Base-by-base conservation (phyloP, 2,113 vertebrate species). In the Ptilonorhynchus violaceus region DNA sequence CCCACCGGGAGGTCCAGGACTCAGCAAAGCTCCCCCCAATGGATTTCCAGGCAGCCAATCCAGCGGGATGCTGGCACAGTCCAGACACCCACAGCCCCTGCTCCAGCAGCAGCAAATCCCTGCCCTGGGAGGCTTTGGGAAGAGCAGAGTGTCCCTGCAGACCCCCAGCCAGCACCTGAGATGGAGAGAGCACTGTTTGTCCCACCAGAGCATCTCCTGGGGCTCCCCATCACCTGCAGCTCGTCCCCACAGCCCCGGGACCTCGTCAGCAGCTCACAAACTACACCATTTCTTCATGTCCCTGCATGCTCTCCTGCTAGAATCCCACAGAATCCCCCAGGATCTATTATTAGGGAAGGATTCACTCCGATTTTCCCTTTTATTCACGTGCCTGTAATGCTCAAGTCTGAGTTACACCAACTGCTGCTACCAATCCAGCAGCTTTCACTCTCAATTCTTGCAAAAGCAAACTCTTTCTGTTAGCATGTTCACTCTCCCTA, bases 281-380 rank as follows among this genome's bases (percentile, higher is more conserved):
- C 31, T 47, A 10, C 47, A 3, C 2, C 78, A 31, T 0, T 14
- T 28, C 72, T 2, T 6, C 6, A 0, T 0, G 3, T 2, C n/a
- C 62, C 52, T 35, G 14, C 16, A 1, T 0, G 0, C 23, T 12
- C 67, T 39, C 59, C 53, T 10, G 18, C 11, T 0, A 11, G 35
- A 19, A 39, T 1, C 31, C 67, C 74, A 23, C 37, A 49, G 53
- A 39, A 41, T 24, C n/a, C 7, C 5, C 7, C 14, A 9, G 27
- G 13, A 28, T 28, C 17, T 42, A 39, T 37, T 18, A 4, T 3
- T 3, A 20, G 33, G 59, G 27, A 22, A 62, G 59, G 30, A 46
- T 30, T 72, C 3, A 0, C 49, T 59, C 63, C 1, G 9, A 3
- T 63, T 69, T 41, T 25, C 6, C 24, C 24, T 13, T 35, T 73